Base-by-base conservation (phyloP, 2,113 vertebrate genomes). In the Cyanoderma ruficeps region DNA sequence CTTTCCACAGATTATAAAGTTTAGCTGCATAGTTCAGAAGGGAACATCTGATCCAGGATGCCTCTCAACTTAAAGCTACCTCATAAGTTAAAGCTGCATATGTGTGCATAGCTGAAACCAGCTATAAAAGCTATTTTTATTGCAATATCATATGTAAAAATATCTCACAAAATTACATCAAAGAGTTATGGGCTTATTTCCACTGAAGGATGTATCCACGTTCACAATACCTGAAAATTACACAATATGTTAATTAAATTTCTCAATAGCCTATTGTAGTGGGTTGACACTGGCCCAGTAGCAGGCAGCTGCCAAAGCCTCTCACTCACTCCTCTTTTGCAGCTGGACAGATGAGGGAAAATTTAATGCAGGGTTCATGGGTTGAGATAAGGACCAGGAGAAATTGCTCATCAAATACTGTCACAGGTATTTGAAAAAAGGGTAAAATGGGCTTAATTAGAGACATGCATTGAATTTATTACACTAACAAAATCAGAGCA, bases 321-420 rank as follows among this genome's bases (percentile, higher is more conserved):
- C 16, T 67, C 17, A 68, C 13, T 25, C 21, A 21, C 31, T 59
- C 17, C 4, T 21, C 27, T 59, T 47, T 52, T 8, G 9, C 31
- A 33, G 14, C 27, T 42, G 14, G 27, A 28, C 9, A 46, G 53
- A 68, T 23, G 15, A 52, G 53, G 27, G 11, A 60, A 60, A 28
- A 77, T 52, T 37, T 44, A 56, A 30, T 0, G 0, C 22, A 60
- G 7, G 5, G 6, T 44, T 44, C 14, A 37, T 39, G 37, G 11
- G 14, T 52, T 60, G 46, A 52, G 15, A 33, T 52, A 27, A 68
- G 6, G 15, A 69, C 33, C 3, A 8, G 46, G 18, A 52, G 15
- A 68, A 35, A 69, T 44, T 11, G 3, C 15, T 60, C 18, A 22
- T 52, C 18, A 60, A 44, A 60, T 37, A 37, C 11, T 0, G 0